phyloP scores from a whole-genome alignment of 1,140 invertebrate genomes.

The Pentalonia nigronervosa region DNA sequence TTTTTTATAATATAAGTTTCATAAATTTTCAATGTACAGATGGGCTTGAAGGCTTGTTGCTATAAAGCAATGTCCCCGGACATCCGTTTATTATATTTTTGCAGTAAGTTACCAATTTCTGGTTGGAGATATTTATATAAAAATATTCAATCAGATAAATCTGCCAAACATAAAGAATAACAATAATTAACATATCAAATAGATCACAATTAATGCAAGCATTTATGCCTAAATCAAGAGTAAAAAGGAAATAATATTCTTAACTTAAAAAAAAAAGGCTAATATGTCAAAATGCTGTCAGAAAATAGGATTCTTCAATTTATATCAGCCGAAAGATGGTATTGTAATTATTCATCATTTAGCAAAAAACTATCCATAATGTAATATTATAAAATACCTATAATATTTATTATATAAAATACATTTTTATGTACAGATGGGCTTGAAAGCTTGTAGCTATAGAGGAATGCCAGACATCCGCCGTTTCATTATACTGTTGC shows the following conservation, averaged over 20 bases:
- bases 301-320: conserved; percentile 3
- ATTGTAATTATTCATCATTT: conserved; percentile 45
- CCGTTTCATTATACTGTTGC: conserved; percentile 3
- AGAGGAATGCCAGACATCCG: conserved; percentile 39
- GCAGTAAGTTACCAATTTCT: conserved; percentile 47
- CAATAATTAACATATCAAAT: neutral
- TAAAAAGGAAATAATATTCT: too few relatives aligned
- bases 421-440: neutral
- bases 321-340: conserved; percentile 48
- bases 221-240: too few relatives aligned
- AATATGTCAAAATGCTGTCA: neutral
- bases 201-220: too few relatives aligned
- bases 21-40: neutral
- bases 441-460: conserved; percentile 43
- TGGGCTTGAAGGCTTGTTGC: conserved; percentile 46
- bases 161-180: neutral
- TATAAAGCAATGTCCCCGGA: conserved; percentile 49
- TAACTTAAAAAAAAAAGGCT: neutral
- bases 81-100: conserved; percentile 23
- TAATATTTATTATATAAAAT: neutral
- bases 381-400: neutral
- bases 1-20: neutral
- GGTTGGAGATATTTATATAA: neutral
- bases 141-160: conserved; percentile 30
- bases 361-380: neutral